These are phyloP conservation scores for Fistularia commersonii DNA, from an alignment of 2,797 vertebrate species.

Conservation along the genomic window DNA sequence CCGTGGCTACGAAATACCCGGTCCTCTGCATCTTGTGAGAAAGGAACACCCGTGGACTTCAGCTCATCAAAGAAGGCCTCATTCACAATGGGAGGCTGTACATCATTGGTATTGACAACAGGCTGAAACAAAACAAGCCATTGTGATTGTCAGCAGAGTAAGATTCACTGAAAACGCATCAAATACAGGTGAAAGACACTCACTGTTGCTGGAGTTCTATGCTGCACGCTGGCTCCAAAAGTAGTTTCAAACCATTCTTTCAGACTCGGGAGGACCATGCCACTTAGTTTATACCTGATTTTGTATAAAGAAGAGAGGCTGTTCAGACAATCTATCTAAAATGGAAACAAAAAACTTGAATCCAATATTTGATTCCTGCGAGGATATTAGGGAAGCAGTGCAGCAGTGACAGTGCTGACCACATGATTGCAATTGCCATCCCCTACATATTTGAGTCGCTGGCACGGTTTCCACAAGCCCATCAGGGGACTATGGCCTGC, in stretches of 20 bases:
- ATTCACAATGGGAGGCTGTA: slow-evolving; percentile 83
- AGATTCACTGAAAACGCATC: slow-evolving; percentile 11
- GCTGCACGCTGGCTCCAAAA: slow-evolving; percentile 87
- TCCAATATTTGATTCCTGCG: slow-evolving; percentile 25
- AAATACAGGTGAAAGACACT: slow-evolving; percentile 46
- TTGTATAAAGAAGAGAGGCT: slow-evolving; percentile 5
- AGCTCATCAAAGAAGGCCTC: slow-evolving; percentile 90
- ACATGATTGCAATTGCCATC: slow-evolving; percentile 34
- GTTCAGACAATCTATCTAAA: neutral
- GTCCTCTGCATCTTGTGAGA: slow-evolving; percentile 90
- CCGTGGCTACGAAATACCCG: slow-evolving; percentile 92
- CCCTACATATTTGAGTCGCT: slow-evolving; percentile 54
- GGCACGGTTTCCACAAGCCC: slow-evolving; percentile 48
- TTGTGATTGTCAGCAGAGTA: slow-evolving; percentile 9
- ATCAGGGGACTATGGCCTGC: slow-evolving; percentile 47
- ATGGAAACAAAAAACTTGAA: slow-evolving; percentile 15
- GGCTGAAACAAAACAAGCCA: slow-evolving; percentile 71
- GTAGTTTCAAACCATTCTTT: slow-evolving; percentile 92
- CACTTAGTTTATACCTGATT: slow-evolving; percentile 91
- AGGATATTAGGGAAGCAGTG: slow-evolving; percentile 43
- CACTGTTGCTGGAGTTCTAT: slow-evolving; percentile 90
- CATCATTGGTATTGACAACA: slow-evolving; percentile 80
- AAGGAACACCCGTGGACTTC: slow-evolving; percentile 83
- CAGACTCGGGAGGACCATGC: slow-evolving; percentile 87
- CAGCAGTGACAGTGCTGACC: slow-evolving; percentile 34